A percentile compares a stretch with the other conserved stretches of the same genome.
Conservation (phyloP, 2,888 invertebrate genomes). For the Thera obeliscata region DNA sequence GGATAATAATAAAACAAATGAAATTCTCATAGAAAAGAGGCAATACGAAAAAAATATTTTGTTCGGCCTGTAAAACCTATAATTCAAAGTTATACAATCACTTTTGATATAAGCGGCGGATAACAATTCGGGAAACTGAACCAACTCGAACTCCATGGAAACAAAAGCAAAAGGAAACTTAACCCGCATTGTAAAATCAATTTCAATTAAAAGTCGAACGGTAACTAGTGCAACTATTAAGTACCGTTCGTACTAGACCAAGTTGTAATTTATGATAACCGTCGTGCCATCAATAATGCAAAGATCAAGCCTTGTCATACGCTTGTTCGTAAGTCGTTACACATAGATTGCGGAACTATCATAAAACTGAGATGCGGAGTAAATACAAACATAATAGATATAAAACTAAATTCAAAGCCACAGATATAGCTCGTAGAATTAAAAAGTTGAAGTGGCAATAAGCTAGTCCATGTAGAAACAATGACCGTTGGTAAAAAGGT, state of each 20-base stretch:
- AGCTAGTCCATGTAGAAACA: too few species aligned
- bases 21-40: too few species aligned
- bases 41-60: too few species aligned
- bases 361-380: conserved; percentile 11
- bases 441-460: too few species aligned
- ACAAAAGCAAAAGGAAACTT: background rate
- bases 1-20: too few species aligned
- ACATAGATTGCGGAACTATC: conserved; percentile 32
- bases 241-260: conserved; percentile 8
- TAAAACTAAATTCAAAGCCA: background rate
- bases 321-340: conserved; percentile 57
- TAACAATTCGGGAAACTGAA: too few species aligned
- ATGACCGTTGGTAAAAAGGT: too few species aligned
- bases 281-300: conserved; percentile 59
- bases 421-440: too few species aligned
- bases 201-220: conserved; percentile 4
- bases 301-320: conserved; percentile 57
- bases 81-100: too few species aligned
- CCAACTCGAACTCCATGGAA: too few species aligned
- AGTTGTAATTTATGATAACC: conserved; percentile 40
- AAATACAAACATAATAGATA: conserved; percentile 5
- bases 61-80: too few species aligned
- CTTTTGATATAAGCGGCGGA: too few species aligned
- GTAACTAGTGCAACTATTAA: conserved; percentile 10
- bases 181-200: background rate